Conservation (phyloP, 2,113 vertebrate species). For the Lampris incognitus region DNA sequence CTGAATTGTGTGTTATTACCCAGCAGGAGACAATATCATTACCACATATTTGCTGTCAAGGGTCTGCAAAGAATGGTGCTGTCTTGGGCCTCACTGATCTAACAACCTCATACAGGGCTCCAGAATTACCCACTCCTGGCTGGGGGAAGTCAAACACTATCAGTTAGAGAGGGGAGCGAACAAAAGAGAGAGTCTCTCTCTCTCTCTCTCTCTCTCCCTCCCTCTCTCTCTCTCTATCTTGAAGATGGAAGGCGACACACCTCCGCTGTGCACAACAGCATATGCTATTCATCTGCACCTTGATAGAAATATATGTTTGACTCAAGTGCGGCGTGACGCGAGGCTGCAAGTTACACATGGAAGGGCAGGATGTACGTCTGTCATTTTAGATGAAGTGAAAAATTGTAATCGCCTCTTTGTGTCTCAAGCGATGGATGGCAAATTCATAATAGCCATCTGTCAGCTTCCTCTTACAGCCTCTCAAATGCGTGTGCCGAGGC, state of each 20-base stretch:
- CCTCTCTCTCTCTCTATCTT: conserved; percentile 53
- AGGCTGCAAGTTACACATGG: conserved; percentile 55
- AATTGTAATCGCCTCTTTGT: conserved; percentile 52
- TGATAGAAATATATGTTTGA: conserved; percentile 74
- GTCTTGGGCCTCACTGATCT: conserved; percentile 86
- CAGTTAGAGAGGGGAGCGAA: conserved; percentile 82
- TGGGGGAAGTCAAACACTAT: conserved; percentile 85
- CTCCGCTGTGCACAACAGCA: conserved; percentile 64
- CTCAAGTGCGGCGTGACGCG: conserved; percentile 72
- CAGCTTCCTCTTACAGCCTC: conserved; percentile 36
- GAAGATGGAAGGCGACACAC: conserved; percentile 68
- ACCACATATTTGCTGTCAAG: conserved; percentile 89
- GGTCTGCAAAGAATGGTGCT: conserved; percentile 87
- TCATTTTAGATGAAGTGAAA: conserved; percentile 62
- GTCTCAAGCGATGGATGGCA: conserved; percentile 44
- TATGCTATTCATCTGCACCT: conserved; percentile 62
- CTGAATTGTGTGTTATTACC: conserved; percentile 90
- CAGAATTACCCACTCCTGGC: conserved; percentile 87
- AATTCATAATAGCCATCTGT: conserved; percentile 64
- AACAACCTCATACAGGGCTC: conserved; percentile 86
- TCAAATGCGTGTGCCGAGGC: conserved; percentile 4
- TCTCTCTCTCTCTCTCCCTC: conserved; percentile 5
- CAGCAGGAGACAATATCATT: conserved; percentile 90
- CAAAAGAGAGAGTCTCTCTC: conserved; percentile 73
- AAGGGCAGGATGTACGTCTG: conserved; percentile 39